Evolutionary conservation across 2,113 vertebrate genomes (phyloP).

Genomic region (Mungos mungo): DNA sequence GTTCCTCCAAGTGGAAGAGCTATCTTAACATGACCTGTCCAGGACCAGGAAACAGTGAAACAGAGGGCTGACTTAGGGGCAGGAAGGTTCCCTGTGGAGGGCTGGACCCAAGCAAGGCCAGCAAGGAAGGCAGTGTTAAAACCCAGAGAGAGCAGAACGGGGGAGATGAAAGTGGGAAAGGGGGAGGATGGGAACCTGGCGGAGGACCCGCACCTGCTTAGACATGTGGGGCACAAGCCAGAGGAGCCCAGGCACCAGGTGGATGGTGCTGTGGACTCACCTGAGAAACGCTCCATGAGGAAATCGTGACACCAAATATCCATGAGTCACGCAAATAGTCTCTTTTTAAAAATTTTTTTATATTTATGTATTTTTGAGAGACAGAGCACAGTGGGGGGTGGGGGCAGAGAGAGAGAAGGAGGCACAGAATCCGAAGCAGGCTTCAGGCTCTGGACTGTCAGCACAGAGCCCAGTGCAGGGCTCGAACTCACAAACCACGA

Average conservation of each 20-base stretch:
- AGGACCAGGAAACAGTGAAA: neutral
- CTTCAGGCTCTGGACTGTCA: no score
- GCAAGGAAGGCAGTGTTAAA: neutral
- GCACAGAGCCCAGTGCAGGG: no score
- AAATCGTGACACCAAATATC: neutral
- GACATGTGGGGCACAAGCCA: neutral
- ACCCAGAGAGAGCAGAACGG: neutral
- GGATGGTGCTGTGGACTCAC: neutral
- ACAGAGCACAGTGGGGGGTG: no score
- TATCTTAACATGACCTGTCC: neutral
- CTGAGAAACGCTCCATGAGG: neutral
- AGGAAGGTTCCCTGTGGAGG: neutral
- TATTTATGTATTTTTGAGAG: no score
- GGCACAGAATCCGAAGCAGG: no score
- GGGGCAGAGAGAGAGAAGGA: no score
- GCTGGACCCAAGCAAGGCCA: neutral
- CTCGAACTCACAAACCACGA: no score
- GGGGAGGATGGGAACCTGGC: no score
- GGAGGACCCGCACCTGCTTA: neutral
- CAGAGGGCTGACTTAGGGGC: neutral
- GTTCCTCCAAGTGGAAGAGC: neutral
- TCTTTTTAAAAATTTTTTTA: no score
- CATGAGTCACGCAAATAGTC: neutral
- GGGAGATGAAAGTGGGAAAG: neutral
- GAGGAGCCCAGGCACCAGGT: neutral